Evolutionary conservation across 1,140 invertebrate genomes (phyloP).

Genomic region (Neodiprion fabricii): DNA sequence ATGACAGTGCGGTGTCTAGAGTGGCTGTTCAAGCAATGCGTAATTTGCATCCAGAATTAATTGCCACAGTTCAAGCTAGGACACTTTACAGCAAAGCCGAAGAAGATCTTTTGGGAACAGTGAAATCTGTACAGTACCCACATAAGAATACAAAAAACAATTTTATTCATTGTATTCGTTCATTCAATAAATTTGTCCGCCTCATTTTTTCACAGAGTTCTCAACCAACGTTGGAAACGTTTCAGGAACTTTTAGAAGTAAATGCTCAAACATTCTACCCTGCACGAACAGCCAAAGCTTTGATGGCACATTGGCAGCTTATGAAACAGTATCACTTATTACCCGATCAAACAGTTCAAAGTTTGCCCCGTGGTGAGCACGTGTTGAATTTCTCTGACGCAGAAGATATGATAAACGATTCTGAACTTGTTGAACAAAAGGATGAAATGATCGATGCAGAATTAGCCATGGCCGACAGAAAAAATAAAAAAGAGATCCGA

Average conservation of each 20-base stretch:
- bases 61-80: conserved; percentile 85
- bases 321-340: conserved; percentile 94
- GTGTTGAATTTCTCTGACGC: conserved; percentile 90
- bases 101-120: conserved; percentile 83
- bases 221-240: conserved; percentile 77
- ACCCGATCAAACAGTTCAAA: conserved; percentile 84
- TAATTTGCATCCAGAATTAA: conserved; percentile 90
- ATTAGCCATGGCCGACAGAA: conserved; percentile 71
- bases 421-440: conserved; percentile 78
- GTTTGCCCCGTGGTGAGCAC: conserved; percentile 70
- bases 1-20: conserved; percentile 87
- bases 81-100: conserved; percentile 90
- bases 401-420: conserved; percentile 88
- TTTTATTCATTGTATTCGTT: conserved; percentile 25
- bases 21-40: conserved; percentile 91
- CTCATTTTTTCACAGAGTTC: conserved; percentile 56
- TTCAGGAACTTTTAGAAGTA: conserved; percentile 86
- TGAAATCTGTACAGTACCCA: conserved; percentile 77
- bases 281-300: conserved; percentile 82
- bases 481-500: conserved; percentile 83
- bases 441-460: conserved; percentile 79
- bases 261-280: conserved; percentile 88
- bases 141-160: not conserved
- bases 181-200: conserved; percentile 37
- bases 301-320: conserved; percentile 90